These are phyloP conservation scores for Tiliacea aurago DNA, from an alignment of 2,888 invertebrate genomes.

Conservation along the genomic window DNA sequence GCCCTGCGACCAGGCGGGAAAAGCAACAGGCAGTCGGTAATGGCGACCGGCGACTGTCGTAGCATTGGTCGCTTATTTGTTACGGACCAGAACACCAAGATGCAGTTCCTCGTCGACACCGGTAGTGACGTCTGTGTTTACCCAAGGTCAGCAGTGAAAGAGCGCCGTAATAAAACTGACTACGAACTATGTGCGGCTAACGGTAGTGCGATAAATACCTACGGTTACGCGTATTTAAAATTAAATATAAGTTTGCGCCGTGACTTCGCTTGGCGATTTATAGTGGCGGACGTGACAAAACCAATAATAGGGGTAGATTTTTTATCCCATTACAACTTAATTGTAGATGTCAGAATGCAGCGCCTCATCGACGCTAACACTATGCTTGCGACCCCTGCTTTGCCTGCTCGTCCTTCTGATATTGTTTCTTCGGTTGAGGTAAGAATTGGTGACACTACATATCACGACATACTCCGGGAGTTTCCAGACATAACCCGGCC, in stretches of 20 bases:
- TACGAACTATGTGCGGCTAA: not conserved
- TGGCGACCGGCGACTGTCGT: constrained; percentile 19
- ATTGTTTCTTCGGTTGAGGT: constrained; percentile 11
- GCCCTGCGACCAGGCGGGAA: not conserved
- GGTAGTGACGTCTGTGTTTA: constrained; percentile 17
- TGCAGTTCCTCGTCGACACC: constrained; percentile 19
- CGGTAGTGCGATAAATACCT: not conserved
- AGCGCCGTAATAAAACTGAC: not conserved
- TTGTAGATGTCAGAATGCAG: not conserved
- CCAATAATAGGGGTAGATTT: not conserved
- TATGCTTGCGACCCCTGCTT: not conserved
- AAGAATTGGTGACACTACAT: not conserved
- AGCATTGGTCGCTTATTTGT: constrained; percentile 21
- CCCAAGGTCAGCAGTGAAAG: not conserved
- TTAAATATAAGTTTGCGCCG: not conserved
- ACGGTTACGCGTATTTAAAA: not conserved
- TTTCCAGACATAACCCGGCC: not conserved
- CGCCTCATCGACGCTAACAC: not conserved
- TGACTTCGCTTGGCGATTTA: not conserved
- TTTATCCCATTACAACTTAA: not conserved
- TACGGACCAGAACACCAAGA: constrained; percentile 2
- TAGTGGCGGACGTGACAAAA: not conserved
- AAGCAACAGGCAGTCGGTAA: not conserved
- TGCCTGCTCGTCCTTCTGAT: constrained; percentile 1
- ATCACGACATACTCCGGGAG: not conserved